Evolutionary conservation across 92 coral and sea anemone genomes (phyloP).

Genomic region (Parazoanthus swiftii): DNA sequence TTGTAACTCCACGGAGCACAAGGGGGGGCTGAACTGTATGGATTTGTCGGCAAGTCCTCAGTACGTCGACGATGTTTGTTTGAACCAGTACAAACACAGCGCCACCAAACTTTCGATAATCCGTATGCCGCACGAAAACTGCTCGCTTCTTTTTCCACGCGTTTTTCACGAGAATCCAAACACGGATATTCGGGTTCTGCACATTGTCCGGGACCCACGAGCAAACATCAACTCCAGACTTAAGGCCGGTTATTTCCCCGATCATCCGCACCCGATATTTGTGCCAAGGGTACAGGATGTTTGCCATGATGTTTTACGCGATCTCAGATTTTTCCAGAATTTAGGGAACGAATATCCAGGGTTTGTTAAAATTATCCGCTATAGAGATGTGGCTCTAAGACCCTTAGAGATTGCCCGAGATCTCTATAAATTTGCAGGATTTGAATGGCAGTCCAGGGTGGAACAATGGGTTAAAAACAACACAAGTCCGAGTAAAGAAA

Average conservation of each 20-base stretch:
- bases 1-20: slow-evolving; percentile 37
- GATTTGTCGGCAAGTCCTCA: slow-evolving; percentile 15
- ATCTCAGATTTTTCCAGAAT: slow-evolving; percentile 42
- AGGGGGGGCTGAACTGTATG: background rate
- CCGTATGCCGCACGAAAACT: slow-evolving; percentile 50
- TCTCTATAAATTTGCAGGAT: slow-evolving; percentile 61
- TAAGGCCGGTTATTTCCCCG: slow-evolving; percentile 24
- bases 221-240: slow-evolving; percentile 46
- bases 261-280: slow-evolving; percentile 25
- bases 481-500: slow-evolving; percentile 10
- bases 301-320: slow-evolving; percentile 20
- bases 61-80: slow-evolving; percentile 40
- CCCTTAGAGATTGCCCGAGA: slow-evolving; percentile 50
- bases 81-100: slow-evolving; percentile 41
- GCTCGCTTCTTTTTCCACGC: slow-evolving; percentile 48
- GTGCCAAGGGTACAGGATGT: slow-evolving; percentile 28
- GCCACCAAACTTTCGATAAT: slow-evolving; percentile 51
- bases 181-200: no score
- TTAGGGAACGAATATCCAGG: slow-evolving; percentile 26
- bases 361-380: slow-evolving; percentile 45
- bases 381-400: slow-evolving; percentile 47
- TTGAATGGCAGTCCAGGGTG: slow-evolving; percentile 48
- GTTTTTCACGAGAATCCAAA: background rate
- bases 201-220: no score
- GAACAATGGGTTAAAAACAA: slow-evolving; percentile 45